These are phyloP conservation scores for Physeter macrocephalus DNA, from an alignment of 2,113 vertebrate genomes.

Conservation along the genomic window DNA sequence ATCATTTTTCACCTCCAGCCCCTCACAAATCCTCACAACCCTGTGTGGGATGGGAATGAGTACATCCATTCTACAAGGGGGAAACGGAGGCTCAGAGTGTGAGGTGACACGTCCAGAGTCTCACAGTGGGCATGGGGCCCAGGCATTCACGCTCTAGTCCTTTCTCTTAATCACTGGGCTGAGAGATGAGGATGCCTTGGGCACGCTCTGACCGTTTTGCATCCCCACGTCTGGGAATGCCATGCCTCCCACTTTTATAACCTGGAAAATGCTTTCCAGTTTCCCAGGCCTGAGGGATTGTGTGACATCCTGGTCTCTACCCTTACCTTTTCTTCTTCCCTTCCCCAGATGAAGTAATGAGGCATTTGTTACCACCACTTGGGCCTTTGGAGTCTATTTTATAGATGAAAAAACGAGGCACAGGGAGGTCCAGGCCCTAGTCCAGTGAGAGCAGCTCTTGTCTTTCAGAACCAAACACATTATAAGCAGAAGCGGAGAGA, in stretches of 20 bases:
- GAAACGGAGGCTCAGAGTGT: neutral
- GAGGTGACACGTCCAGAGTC: accelerated
- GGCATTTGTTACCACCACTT: neutral
- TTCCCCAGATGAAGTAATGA: neutral
- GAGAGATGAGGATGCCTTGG: accelerated
- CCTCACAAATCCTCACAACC: neutral
- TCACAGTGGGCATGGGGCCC: neutral
- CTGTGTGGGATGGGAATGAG: neutral
- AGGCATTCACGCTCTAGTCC: accelerated
- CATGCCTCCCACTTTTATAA: neutral
- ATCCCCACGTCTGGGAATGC: neutral
- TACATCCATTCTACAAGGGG: neutral
- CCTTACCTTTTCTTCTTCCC: neutral
- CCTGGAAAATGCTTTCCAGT: neutral
- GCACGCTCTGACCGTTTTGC: neutral
- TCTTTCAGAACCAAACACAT: neutral
- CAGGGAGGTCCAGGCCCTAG: neutral
- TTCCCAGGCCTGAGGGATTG: neutral
- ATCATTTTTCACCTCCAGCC: neutral
- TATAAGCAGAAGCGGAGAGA: neutral
- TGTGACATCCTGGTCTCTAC: neutral
- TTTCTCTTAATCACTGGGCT: neutral
- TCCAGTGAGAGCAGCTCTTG: neutral
- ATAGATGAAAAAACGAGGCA: neutral
- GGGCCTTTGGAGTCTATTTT: neutral